phyloP scores from a whole-genome alignment of 2,888 invertebrate species.

The Scaptodrosophila latifasciaeformis region DNA sequence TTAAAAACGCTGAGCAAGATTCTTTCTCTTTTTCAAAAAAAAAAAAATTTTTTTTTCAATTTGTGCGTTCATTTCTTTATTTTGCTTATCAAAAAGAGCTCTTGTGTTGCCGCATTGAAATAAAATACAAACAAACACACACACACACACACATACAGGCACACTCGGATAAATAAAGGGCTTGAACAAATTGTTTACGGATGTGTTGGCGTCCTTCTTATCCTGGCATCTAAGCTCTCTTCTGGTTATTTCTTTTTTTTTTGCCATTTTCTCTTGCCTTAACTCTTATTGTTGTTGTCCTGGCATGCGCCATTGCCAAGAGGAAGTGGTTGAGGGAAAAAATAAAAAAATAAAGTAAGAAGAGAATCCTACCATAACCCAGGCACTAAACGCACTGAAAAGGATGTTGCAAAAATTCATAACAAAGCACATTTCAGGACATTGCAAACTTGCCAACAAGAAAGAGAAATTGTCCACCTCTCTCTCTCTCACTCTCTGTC shows the following conservation, averaged over 20 bases:
- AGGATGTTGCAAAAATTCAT: slow-evolving; percentile 62
- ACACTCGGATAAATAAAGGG: too few species aligned
- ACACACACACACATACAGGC: slow-evolving; percentile 16
- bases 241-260: slow-evolving; percentile 19
- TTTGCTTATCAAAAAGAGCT: slow-evolving; percentile 50
- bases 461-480: slow-evolving; percentile 48
- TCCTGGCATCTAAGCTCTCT: slow-evolving; percentile 42
- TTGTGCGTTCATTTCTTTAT: slow-evolving; percentile 56
- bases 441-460: too few species aligned
- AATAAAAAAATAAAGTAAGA: too few species aligned
- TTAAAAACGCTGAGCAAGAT: background rate
- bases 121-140: slow-evolving; percentile 41
- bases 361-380: background rate
- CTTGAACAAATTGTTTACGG: slow-evolving; percentile 66
- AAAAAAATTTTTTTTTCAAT: slow-evolving; percentile 46
- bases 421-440: slow-evolving; percentile 65
- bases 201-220: slow-evolving; percentile 62
- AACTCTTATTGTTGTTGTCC: slow-evolving; percentile 16
- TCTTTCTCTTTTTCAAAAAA: too few species aligned
- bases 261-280: too few species aligned
- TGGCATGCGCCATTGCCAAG: slow-evolving; percentile 23
- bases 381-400: slow-evolving; percentile 17
- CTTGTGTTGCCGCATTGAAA: slow-evolving; percentile 48
- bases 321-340: slow-evolving; percentile 32
- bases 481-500: slow-evolving; percentile 28